Evolutionary conservation across 2,797 vertebrate species (phyloP).

Genomic region (Brachymystax lenok): DNA sequence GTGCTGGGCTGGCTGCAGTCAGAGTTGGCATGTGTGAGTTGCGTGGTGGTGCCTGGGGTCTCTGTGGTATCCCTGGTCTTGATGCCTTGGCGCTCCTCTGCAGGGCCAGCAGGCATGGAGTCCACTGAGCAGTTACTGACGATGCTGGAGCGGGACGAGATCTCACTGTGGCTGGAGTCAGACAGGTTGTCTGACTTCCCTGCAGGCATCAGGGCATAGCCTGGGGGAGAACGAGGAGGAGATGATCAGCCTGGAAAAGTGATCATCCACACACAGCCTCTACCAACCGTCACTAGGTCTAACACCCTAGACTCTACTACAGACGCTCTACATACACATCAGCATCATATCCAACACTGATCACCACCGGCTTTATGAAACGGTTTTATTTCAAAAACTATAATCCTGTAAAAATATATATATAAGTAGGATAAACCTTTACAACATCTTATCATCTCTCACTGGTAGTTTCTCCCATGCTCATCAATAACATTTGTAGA

Average conservation of each 20-base stretch:
- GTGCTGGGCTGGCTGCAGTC: conserved; percentile 79
- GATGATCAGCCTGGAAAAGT: background rate
- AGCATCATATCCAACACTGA: background rate
- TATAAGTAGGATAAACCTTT: background rate
- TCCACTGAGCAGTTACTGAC: conserved; percentile 89
- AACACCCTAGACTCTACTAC: too few species aligned
- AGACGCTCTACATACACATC: background rate
- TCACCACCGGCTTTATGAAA: background rate
- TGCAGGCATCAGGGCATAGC: conserved; percentile 80
- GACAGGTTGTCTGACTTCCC: conserved; percentile 88
- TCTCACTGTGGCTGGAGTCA: conserved; percentile 95
- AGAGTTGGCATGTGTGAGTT: conserved; percentile 60
- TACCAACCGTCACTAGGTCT: background rate
- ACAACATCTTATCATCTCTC: background rate
- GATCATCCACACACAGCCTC: background rate
- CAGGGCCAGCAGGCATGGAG: conserved; percentile 79
- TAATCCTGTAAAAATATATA: background rate
- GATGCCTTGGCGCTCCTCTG: conserved; percentile 78
- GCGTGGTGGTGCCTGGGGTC: background rate
- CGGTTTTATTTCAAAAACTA: background rate
- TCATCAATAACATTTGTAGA: background rate
- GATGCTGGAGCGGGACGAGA: conserved; percentile 93
- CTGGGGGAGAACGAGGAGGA: conserved; percentile 55
- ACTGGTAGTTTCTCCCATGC: background rate
- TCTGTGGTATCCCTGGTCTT: conserved; percentile 42